Evolutionary conservation across 2,888 invertebrate genomes (phyloP), one percentile per base, ranked within the genome.

Genomic region (Bugulina stolonifera): DNA sequence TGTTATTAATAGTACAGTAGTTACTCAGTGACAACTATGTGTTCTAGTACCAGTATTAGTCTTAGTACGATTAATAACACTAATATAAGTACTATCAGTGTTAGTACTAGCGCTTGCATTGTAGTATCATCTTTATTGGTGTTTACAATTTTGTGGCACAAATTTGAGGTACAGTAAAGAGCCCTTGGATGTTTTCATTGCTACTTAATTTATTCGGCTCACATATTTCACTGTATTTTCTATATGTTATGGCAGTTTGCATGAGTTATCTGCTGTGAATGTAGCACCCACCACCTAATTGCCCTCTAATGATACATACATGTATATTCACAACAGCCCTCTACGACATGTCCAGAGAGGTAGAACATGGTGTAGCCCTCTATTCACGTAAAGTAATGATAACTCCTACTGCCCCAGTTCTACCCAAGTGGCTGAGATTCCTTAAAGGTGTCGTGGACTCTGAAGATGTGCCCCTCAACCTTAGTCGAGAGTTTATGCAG

Each of bases 361-460:
- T 90, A 0, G 91, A 92, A 77, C 89, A 90, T 0, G 94, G 94
- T 1, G 91, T 98, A 0, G 90, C 95, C 0, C 87, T 98, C 22
- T 98, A 99, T 83, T 85, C 93, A 2, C 89, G 94, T 69, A 94
- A 94, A 85, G 91, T 98, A 72, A 87, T 98, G 74, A 96, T 98
- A 75, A 93, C 96, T 85, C 91, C 90, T 79, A 91, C 91, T 81
- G 92, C 94, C 0, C 91, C 93, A 80, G 89, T 97, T 76, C 86
- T 97, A 75, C 96, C 96, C 0, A 93, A 94, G 81, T 98, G 96
- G 94, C 87, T 98, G 77, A 88, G 97, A 78, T 98, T 98, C 85
- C 88, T 98, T 1, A 94, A 94, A 89, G 97, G 90, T 81, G 96
- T 98, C 35, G 94, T 98, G 23, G 98, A 98, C 87, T 96, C 95